A percentile compares a stretch with the other conserved stretches of the same genome.
Evolutionary conservation across 2,888 invertebrate genomes (phyloP).

Genomic region (Euplagia quadripunctaria): DNA sequence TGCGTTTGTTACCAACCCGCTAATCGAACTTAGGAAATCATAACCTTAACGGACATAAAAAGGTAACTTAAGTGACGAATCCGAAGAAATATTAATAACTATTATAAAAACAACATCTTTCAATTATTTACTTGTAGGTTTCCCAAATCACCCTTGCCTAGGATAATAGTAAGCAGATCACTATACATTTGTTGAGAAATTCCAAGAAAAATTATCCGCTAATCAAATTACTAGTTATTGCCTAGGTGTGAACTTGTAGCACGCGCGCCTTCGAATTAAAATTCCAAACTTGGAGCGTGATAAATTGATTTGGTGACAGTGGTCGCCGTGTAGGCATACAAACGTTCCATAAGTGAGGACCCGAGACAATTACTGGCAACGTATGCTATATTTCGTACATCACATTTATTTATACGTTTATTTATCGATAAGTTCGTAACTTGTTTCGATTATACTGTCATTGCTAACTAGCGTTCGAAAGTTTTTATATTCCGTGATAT

Average conservation of each 20-base stretch:
- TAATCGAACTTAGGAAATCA: background rate
- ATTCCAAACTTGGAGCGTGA: constrained; percentile 75
- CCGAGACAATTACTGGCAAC: constrained; percentile 68
- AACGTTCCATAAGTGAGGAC: constrained; percentile 67
- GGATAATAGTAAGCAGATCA: constrained; percentile 20
- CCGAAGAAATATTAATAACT: background rate
- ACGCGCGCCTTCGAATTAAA: constrained; percentile 72
- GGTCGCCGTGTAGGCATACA: constrained; percentile 70
- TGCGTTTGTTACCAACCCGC: background rate
- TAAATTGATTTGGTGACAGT: constrained; percentile 80
- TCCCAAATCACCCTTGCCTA: constrained; percentile 9
- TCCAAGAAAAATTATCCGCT: constrained; percentile 59
- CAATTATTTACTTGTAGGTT: background rate
- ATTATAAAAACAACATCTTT: background rate
- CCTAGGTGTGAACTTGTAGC: constrained; percentile 73
- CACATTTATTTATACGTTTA: constrained; percentile 53
- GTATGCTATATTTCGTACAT: constrained; percentile 63
- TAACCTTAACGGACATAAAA: too few relatives aligned
- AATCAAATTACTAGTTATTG: constrained; percentile 75
- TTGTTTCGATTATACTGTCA: constrained; percentile 35
- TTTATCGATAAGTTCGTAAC: constrained; percentile 50
- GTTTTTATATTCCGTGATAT: background rate
- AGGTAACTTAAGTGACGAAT: too few relatives aligned
- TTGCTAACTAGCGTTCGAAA: constrained; percentile 19
- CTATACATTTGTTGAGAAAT: constrained; percentile 49